Evolutionary conservation across 2,888 invertebrate genomes (phyloP).

Genomic region (Pediacus dermestoides): DNA sequence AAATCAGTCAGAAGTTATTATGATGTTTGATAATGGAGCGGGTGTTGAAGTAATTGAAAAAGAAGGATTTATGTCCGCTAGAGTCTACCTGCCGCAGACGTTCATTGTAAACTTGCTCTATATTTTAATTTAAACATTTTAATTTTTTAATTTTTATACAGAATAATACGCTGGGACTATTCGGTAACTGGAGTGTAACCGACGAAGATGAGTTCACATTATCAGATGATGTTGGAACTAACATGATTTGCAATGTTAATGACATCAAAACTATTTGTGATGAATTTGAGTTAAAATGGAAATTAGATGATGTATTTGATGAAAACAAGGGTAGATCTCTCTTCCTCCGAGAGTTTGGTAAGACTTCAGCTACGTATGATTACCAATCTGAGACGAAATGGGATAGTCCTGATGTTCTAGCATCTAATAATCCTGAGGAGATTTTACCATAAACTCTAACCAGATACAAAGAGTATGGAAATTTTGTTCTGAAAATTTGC

Average conservation of each 20-base stretch:
- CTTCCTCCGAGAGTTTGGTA: conserved; percentile 74
- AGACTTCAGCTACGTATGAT: conserved; percentile 77
- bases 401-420: no score
- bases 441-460: conserved; percentile 70
- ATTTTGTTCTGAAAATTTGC: conserved; percentile 1
- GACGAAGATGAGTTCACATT: conserved; percentile 75
- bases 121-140: background rate
- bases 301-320: conserved; percentile 75
- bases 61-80: conserved; percentile 77
- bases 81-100: conserved; percentile 83
- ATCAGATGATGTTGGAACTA: conserved; percentile 64
- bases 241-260: conserved; percentile 55
- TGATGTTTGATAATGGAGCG: conserved; percentile 92
- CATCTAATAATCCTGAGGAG: conserved; percentile 63
- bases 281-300: conserved; percentile 79
- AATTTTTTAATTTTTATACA: conserved; percentile 45
- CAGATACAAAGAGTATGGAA: conserved; percentile 49
- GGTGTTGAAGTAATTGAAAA: conserved; percentile 90
- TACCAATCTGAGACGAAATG: conserved; percentile 69
- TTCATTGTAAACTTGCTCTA: conserved; percentile 66
- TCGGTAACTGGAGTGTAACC: conserved; percentile 90
- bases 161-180: conserved; percentile 86
- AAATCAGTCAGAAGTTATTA: conserved; percentile 91
- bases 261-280: conserved; percentile 72
- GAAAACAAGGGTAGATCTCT: conserved; percentile 73